A percentile compares a stretch with the other conserved stretches of the same genome.
These are phyloP conservation scores for Chondrilla cf. caribensis DNA, from an alignment of 37 sponge, comb jelly and placozoan genomes.

Conservation along the genomic window DNA sequence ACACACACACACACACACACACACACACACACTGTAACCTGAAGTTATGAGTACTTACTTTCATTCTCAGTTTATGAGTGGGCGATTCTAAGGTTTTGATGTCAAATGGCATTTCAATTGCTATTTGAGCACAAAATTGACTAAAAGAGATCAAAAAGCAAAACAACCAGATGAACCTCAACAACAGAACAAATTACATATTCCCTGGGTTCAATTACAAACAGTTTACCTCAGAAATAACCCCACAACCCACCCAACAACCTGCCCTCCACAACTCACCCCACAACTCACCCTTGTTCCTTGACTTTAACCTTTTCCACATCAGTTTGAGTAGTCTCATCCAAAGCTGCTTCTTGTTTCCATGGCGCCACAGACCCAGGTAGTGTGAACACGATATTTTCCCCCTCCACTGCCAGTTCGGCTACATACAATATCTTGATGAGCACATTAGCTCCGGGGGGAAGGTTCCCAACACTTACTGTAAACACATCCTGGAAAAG, in stretches of 20 bases:
- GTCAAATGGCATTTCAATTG: constrained; percentile 95
- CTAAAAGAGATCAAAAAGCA: too few species aligned
- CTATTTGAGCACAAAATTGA: constrained; percentile 57
- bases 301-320: constrained; percentile 84
- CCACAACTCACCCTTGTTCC: constrained; percentile 57
- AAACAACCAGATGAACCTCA: background rate
- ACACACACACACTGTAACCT: too few species aligned
- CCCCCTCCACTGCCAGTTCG: constrained; percentile 90
- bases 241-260: background rate
- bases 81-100: constrained; percentile 80
- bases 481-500: constrained; percentile 99
- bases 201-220: background rate
- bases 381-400: constrained; percentile 81
- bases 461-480: constrained; percentile 96
- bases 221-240: background rate
- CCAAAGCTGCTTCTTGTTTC: constrained; percentile 81
- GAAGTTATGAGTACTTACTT: constrained; percentile 67
- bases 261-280: background rate
- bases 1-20: too few species aligned
- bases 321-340: constrained; percentile 78
- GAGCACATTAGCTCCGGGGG: constrained; percentile 92
- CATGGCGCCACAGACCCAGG: constrained; percentile 95
- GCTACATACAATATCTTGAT: constrained; percentile 99
- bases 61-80: constrained; percentile 85
- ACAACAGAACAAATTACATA: too few species aligned